These are phyloP conservation scores for Thomomys bottae DNA, from an alignment of 2,113 vertebrate species.

Conservation along the genomic window DNA sequence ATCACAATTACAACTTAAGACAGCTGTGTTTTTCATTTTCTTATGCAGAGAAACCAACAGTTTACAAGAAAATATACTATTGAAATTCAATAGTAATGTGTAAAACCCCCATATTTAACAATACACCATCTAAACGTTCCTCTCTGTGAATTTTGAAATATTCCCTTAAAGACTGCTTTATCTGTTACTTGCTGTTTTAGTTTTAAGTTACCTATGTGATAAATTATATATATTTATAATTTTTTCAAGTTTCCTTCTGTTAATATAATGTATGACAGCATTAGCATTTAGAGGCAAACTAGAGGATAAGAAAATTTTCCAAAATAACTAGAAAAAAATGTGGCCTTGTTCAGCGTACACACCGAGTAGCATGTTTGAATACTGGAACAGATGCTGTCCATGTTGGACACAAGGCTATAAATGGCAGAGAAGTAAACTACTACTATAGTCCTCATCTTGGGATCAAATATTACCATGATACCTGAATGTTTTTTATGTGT, in stretches of 20 bases:
- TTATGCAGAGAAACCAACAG: conserved; percentile 51
- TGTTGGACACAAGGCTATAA: conserved; percentile 66
- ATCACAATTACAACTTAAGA: conserved; percentile 54
- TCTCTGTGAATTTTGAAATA: background rate
- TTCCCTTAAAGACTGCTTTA: background rate
- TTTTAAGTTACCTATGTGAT: conserved; percentile 40
- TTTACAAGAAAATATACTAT: conserved; percentile 50
- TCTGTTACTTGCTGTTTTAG: conserved; percentile 55
- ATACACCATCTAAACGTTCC: conserved; percentile 54
- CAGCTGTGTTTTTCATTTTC: conserved; percentile 34
- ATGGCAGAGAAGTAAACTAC: conserved; percentile 68
- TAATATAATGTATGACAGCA: background rate
- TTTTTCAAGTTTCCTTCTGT: conserved; percentile 45
- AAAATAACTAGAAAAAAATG: conserved; percentile 61
- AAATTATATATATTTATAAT: background rate
- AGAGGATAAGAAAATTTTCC: conserved; percentile 49
- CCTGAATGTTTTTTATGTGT: background rate
- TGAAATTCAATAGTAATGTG: conserved; percentile 57
- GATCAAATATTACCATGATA: conserved; percentile 71
- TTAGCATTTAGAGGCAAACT: conserved; percentile 26
- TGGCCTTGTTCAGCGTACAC: conserved; percentile 71
- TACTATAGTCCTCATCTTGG: conserved; percentile 65
- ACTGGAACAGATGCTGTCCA: conserved; percentile 72
- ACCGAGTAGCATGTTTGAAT: conserved; percentile 64
- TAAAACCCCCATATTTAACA: conserved; percentile 61